These are phyloP conservation scores for Epinotia ramella DNA, from an alignment of 2,888 invertebrate genomes.

Conservation along the genomic window DNA sequence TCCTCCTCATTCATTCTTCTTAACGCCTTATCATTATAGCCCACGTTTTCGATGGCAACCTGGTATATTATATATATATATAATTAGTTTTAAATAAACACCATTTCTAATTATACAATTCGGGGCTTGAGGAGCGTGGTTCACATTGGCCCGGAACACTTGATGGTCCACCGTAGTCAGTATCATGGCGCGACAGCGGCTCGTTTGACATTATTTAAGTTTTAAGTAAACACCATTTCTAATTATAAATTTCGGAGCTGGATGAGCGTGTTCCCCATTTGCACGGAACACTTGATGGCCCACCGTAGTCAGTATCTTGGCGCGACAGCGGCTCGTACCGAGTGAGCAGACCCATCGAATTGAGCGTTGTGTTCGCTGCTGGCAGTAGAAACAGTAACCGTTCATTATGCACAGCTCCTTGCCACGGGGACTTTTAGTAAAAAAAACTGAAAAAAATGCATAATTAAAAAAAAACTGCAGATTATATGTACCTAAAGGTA, in stretches of 20 bases:
- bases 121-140: constrained; percentile 44
- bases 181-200: constrained; percentile 9
- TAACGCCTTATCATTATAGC: too few species aligned
- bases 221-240: constrained; percentile 4
- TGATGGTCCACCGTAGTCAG: constrained; percentile 30
- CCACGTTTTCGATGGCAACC: too few species aligned
- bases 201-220: background rate
- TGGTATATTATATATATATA: too few species aligned
- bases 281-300: constrained; percentile 36
- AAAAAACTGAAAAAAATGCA: constrained; percentile 3
- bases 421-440: constrained; percentile 45
- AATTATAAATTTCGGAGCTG: constrained; percentile 39
- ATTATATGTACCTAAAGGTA: too few species aligned
- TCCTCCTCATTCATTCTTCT: too few species aligned
- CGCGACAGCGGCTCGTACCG: constrained; percentile 8
- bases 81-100: background rate
- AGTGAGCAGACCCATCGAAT: constrained; percentile 16
- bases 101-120: constrained; percentile 21
- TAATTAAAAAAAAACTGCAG: background rate
- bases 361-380: constrained; percentile 10
- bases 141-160: constrained; percentile 19
- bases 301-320: background rate
- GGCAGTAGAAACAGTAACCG: constrained; percentile 44
- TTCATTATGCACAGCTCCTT: constrained; percentile 49
- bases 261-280: constrained; percentile 38